phyloP scores from a whole-genome alignment of 2,888 invertebrate species.

The Ganaspis brasiliensis region DNA sequence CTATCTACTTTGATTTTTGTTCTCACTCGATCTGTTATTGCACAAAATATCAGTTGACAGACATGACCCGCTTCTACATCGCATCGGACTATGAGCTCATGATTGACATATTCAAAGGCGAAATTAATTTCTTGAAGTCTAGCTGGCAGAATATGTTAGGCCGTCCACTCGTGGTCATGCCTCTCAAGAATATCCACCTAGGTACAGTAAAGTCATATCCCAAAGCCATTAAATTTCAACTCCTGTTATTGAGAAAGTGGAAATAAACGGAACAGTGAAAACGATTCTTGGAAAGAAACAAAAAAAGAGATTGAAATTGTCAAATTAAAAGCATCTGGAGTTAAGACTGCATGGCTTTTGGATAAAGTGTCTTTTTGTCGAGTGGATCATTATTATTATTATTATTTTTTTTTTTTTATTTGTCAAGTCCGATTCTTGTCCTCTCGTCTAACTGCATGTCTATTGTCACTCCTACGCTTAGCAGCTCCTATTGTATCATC shows the following conservation, averaged over 20 bases:
- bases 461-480: conserved; percentile 54
- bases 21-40: conserved; percentile 46
- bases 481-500: conserved; percentile 56
- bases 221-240: conserved; percentile 51
- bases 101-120: conserved; percentile 98
- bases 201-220: conserved; percentile 83
- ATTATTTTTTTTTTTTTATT: no score
- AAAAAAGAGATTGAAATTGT: neutral
- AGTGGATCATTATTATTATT: no score
- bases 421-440: conserved; percentile 52
- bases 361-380: conserved; percentile 50
- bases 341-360: conserved; percentile 60
- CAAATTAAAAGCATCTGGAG: conserved; percentile 39
- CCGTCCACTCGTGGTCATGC: conserved; percentile 96
- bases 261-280: neutral
- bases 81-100: conserved; percentile 98
- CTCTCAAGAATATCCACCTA: conserved; percentile 93
- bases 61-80: conserved; percentile 98
- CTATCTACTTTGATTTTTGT: conserved; percentile 47
- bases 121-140: conserved; percentile 98
- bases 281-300: neutral
- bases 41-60: conserved; percentile 90
- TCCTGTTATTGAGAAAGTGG: neutral
- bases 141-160: conserved; percentile 99
- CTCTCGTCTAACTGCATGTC: conserved; percentile 68